A percentile compares a stretch with the other conserved stretches of the same genome.
Conservation (phyloP, 2,888 invertebrate genomes). For the Augochlorella aurata region DNA sequence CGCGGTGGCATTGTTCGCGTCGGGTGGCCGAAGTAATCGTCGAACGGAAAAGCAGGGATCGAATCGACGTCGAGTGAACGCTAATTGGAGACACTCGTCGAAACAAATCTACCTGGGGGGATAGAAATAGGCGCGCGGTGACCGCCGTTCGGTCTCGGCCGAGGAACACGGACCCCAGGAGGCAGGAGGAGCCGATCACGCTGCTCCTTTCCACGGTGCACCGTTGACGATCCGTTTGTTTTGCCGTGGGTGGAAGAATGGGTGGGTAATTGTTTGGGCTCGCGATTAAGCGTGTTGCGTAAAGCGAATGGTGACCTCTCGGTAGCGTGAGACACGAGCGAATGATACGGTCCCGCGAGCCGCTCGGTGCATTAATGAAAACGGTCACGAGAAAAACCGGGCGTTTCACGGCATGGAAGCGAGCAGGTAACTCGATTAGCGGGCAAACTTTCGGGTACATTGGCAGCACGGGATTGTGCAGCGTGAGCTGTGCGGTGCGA, state of each 20-base stretch:
- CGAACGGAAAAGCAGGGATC: constrained; percentile 5
- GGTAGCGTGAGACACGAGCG: background rate
- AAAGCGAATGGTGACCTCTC: background rate
- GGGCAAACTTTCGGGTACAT: background rate
- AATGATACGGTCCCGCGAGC: background rate
- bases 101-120: background rate
- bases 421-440: background rate
- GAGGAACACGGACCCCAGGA: too few relatives aligned
- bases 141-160: too few relatives aligned
- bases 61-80: background rate
- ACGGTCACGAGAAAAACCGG: background rate
- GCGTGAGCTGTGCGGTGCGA: background rate
- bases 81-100: constrained; percentile 2
- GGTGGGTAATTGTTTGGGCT: background rate
- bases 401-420: background rate
- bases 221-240: background rate
- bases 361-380: background rate
- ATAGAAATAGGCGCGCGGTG: too few relatives aligned
- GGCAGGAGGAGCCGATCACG: background rate
- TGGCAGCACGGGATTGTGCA: background rate
- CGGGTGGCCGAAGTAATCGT: constrained; percentile 5
- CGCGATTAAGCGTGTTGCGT: background rate
- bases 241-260: background rate
- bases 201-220: background rate
- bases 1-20: background rate